These are phyloP conservation scores for Spilosoma lubricipeda DNA, from an alignment of 2,888 invertebrate genomes.

Conservation along the genomic window DNA sequence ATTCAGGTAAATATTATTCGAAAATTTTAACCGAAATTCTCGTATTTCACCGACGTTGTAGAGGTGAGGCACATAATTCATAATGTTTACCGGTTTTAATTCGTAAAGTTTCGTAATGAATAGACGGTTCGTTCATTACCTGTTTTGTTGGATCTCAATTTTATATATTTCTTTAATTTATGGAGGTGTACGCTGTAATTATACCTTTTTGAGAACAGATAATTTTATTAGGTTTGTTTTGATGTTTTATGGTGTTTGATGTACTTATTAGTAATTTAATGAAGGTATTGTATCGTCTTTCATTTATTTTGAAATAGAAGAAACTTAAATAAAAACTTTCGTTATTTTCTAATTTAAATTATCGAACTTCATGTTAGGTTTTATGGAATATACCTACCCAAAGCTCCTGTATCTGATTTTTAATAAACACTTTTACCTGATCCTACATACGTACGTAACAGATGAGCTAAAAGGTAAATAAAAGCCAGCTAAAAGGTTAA, in stretches of 20 bases:
- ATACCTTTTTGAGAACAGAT: conserved; percentile 1
- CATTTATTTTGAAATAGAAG: neutral
- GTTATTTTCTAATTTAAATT: neutral
- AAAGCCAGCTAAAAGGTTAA: too few relatives aligned
- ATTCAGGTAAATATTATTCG: conserved; percentile 24
- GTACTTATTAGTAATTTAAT: neutral
- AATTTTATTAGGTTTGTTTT: conserved; percentile 15
- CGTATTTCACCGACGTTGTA: conserved; percentile 33
- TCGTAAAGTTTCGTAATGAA: conserved; percentile 52
- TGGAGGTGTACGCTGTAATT: conserved; percentile 16
- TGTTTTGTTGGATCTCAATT: conserved; percentile 32
- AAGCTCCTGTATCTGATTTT: neutral
- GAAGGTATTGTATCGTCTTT: neutral
- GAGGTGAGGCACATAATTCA: conserved; percentile 45
- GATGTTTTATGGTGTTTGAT: neutral
- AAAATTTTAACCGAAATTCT: conserved; percentile 22
- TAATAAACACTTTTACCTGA: neutral
- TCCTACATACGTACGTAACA: too few relatives aligned
- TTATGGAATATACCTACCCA: too few relatives aligned
- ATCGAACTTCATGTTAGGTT: neutral
- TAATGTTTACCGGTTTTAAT: conserved; percentile 53
- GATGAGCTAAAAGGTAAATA: too few relatives aligned
- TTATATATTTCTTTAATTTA: conserved; percentile 30
- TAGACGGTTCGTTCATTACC: conserved; percentile 44
- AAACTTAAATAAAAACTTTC: neutral